These are phyloP conservation scores for Caenorhabditis zanzibari DNA, from an alignment of 2,888 invertebrate species.

Conservation along the genomic window DNA sequence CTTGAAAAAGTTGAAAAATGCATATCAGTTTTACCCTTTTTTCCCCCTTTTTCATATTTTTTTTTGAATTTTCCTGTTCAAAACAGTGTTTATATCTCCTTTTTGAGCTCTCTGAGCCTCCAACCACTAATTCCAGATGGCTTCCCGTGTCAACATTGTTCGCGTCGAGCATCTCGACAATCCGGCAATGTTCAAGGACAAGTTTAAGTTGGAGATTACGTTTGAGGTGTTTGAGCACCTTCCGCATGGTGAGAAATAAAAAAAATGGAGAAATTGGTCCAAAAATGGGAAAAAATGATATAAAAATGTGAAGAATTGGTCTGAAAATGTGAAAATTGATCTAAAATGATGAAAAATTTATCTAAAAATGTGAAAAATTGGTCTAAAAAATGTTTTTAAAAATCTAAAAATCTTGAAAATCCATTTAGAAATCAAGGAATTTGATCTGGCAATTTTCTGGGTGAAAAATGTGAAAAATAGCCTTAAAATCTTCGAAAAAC, in stretches of 20 bases:
- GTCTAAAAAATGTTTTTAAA: too few relatives aligned
- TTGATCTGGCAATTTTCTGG: too few relatives aligned
- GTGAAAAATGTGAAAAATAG: neutral
- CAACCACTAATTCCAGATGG: conserved; percentile 84
- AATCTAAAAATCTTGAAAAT: too few relatives aligned
- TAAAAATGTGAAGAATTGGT: neutral
- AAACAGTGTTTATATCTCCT: neutral
- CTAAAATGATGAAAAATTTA: neutral
- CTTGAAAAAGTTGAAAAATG: too few relatives aligned
- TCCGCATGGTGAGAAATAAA: conserved; percentile 88
- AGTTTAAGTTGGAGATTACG: conserved; percentile 98
- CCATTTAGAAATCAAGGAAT: neutral
- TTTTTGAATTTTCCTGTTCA: neutral
- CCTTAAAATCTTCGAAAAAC: too few relatives aligned
- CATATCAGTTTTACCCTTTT: too few relatives aligned
- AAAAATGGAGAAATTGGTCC: neutral
- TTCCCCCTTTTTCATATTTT: too few relatives aligned
- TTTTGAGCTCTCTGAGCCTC: neutral
- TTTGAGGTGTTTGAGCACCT: conserved; percentile 99
- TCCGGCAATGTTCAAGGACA: conserved; percentile 95
- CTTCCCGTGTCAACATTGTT: conserved; percentile 98
- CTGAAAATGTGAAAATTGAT: neutral
- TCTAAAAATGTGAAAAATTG: neutral
- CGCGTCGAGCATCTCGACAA: conserved; percentile 98
- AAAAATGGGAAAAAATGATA: neutral